Evolutionary conservation across 1,140 invertebrate species (phyloP), one percentile per base, ranked within the genome.

Genomic region (Microplitis mediator): DNA sequence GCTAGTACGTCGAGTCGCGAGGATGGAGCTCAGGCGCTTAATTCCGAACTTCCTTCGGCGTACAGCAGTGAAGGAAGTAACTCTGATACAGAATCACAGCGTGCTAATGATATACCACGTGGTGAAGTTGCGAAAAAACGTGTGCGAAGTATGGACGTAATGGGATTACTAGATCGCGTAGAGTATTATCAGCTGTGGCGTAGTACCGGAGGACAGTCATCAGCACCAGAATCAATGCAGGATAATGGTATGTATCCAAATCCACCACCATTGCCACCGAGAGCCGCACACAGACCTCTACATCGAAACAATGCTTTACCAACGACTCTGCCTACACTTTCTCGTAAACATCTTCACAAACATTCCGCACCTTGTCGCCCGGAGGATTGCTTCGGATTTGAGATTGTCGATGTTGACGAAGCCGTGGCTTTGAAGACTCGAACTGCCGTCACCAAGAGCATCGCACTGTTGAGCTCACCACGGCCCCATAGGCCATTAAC

Each of bases 331-430:
- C 88, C 89, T 51, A 83, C 85, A 64, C 76, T 84, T 75, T 78
- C 83, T 6, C 82, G 80, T 69, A 85, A 90, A 72, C 89, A 91
- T 81, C 82, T 84, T 69, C 86, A 89, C 64, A 91, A 90, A 61
- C 77, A 82, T 52, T 70, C 79, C 11, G 71, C 79, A 39, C 84
- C 83, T 0, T 72, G 84, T 50, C 82, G 87, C 73, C 89, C 90
- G 3, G 92, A 94, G 86, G 93, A 93, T 81, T 90, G 90, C 67
- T 94, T 94, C 81, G 90, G 90, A 72, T 93, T 94, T 82, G 93
- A 94, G 83, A 90, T 94, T 54, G 92, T 94, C 66, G 93, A 94
- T 78, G 92, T 92, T 23, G 93, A 94, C 80, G 93, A 93, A 82
- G 78, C 88, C 31, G 77, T 80, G 4, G 84, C 83, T 71, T 78